These are phyloP conservation scores for Irena cyanogastra DNA, from an alignment of 2,113 vertebrate species.

Conservation along the genomic window DNA sequence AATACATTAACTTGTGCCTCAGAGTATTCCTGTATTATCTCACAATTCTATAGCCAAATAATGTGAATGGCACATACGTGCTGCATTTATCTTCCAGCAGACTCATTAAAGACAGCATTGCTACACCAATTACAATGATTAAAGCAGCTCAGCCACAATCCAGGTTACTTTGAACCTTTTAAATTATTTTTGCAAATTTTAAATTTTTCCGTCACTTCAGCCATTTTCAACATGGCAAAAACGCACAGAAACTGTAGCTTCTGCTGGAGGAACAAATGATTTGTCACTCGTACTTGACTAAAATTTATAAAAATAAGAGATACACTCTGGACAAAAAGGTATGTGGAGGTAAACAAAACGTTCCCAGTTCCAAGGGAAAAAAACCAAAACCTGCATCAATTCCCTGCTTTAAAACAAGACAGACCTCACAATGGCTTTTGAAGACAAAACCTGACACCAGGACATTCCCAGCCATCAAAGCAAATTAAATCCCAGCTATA, in stretches of 20 bases:
- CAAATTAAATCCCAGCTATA: not conserved
- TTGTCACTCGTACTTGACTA: not conserved
- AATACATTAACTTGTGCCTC: not conserved
- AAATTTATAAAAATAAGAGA: not conserved
- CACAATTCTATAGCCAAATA: not conserved
- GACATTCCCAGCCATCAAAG: not conserved
- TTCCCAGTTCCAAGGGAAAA: not conserved
- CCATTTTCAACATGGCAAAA: not conserved
- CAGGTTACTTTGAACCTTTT: not conserved
- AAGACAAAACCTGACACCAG: slow-evolving; percentile 1
- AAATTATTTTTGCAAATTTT: not conserved
- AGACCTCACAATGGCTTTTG: not conserved
- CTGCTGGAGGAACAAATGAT: not conserved
- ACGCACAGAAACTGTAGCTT: not conserved
- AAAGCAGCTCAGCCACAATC: not conserved
- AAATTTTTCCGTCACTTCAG: not conserved
- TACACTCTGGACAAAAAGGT: not conserved
- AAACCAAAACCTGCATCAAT: not conserved
- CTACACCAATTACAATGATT: not conserved
- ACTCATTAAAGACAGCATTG: not conserved
- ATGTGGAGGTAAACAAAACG: not conserved
- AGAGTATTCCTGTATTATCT: not conserved
- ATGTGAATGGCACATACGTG: fast-evolving
- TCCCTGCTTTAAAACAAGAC: not conserved
- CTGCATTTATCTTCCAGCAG: not conserved